Evolutionary conservation across 2,797 vertebrate species (phyloP), one percentile per base, ranked within the genome.

Genomic region (Megaceryle alcyon): DNA sequence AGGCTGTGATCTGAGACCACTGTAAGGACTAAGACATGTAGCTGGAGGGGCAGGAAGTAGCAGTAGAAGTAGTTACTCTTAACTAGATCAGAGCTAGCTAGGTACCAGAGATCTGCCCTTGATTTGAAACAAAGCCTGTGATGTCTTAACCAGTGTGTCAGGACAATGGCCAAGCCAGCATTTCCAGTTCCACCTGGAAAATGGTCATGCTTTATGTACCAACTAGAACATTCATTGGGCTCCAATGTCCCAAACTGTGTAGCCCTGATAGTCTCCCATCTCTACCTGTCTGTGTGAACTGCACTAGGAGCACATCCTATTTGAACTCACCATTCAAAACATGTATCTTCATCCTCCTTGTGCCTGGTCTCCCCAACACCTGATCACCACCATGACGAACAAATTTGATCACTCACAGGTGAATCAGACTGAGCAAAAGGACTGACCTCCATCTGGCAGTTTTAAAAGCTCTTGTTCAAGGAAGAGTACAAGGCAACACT

Each of bases 231-330:
- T 57, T 25, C 12, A 66, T 29, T 18, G 31, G 57, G 18, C 9
- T 26, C 37, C 70, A 43, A 15, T n/a, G 35, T 80, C 66, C 26
- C 39, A 68, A 26, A 41, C 10, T 44, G 19, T 66, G 33, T 37
- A 65, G 39, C 18, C 19, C 54, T 84, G 19, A 31, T 23, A 82
- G 48, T 16, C 56, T 77, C 46, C 29, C 23, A 79, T 28, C 48
- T 86, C 54, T 41, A 26, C 9, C 16, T 78, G 41, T 6, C 9
- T 49, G 69, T 48, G 7, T 23, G 83, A 75, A 91, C 17, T 26
- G 19, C 35, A 90, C 8, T 28, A 86, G 76, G 5, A 86, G 54
- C 4, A 3, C 7, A 31, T 22, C 7, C 0, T 0, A 13, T 64
- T 26, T 71, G 57, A 88, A 90, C 9, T 44, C 43, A 29, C 20